Conservation (phyloP, 1,140 invertebrate genomes). For the Oscheius sp. region DNA sequence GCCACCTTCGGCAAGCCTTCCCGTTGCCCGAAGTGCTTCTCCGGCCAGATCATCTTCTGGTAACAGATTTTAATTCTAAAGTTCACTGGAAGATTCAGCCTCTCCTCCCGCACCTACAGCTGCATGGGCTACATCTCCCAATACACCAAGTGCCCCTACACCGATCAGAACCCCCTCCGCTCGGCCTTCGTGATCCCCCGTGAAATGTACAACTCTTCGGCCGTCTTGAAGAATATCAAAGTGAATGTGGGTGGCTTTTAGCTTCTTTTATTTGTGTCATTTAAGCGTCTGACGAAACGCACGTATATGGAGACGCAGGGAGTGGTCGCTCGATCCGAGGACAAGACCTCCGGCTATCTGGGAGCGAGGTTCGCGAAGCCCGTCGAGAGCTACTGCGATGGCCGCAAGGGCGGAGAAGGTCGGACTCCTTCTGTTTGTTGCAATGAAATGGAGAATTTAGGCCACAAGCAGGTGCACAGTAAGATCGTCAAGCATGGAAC, state of each 20-base stretch:
- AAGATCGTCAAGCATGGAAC: conserved; percentile 33
- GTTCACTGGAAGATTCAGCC: background rate
- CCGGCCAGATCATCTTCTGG: conserved; percentile 70
- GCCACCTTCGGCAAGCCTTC: conserved; percentile 81
- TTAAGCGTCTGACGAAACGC: background rate
- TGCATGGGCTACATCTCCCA: conserved; percentile 19
- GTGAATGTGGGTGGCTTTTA: background rate
- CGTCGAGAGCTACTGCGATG: too few relatives aligned
- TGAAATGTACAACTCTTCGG: background rate
- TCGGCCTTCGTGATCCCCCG: background rate
- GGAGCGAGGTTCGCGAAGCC: background rate
- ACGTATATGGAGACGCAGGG: background rate
- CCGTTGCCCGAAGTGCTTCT: conserved; percentile 75
- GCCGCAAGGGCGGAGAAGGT: background rate
- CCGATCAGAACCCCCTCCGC: background rate
- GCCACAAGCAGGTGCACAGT: too few relatives aligned
- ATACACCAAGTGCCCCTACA: background rate
- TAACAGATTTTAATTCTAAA: conserved; percentile 44
- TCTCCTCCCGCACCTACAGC: conserved; percentile 7
- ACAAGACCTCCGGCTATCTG: background rate
- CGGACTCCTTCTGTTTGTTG: background rate
- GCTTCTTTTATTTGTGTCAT: too few relatives aligned
- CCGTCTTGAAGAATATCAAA: background rate
- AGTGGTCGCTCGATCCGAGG: background rate
- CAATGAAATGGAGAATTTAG: too few relatives aligned